Evolutionary conservation across 2,797 vertebrate genomes (phyloP).

Genomic region (Sciaenops ocellatus): DNA sequence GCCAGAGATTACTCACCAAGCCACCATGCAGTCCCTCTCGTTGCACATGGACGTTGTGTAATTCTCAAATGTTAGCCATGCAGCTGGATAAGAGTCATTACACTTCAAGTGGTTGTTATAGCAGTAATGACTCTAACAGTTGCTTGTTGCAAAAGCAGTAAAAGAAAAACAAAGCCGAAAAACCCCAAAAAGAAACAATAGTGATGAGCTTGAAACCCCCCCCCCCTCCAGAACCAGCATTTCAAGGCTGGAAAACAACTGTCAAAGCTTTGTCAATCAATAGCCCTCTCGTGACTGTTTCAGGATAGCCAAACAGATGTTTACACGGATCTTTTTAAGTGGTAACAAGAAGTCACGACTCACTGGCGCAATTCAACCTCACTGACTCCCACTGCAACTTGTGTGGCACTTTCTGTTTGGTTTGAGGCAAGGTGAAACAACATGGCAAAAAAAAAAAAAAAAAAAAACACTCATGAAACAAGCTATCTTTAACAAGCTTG

Average conservation of each 20-base stretch:
- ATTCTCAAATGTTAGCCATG: slow-evolving; percentile 46
- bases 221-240: too few species aligned
- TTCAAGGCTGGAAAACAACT: slow-evolving; percentile 26
- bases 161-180: neutral
- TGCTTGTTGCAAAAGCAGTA: slow-evolving; percentile 11
- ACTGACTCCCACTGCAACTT: slow-evolving; percentile 63
- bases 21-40: slow-evolving; percentile 53
- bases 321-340: slow-evolving; percentile 53
- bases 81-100: slow-evolving; percentile 48
- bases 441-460: slow-evolving; percentile 54
- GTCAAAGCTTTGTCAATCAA: slow-evolving; percentile 41
- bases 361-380: slow-evolving; percentile 44
- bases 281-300: slow-evolving; percentile 41
- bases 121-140: slow-evolving; percentile 19
- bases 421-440: slow-evolving; percentile 70
- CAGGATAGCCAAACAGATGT: slow-evolving; percentile 57
- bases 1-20: slow-evolving; percentile 77
- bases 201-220: neutral
- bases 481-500: slow-evolving; percentile 58
- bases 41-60: slow-evolving; percentile 46
- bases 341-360: slow-evolving; percentile 58
- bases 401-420: slow-evolving; percentile 73
- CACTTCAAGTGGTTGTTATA: slow-evolving; percentile 19
- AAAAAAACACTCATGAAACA: slow-evolving; percentile 20
- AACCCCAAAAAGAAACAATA: neutral